These are phyloP conservation scores for Imbricaverruca yamaguchii DNA, from an alignment of 2,888 invertebrate species.

Conservation along the genomic window DNA sequence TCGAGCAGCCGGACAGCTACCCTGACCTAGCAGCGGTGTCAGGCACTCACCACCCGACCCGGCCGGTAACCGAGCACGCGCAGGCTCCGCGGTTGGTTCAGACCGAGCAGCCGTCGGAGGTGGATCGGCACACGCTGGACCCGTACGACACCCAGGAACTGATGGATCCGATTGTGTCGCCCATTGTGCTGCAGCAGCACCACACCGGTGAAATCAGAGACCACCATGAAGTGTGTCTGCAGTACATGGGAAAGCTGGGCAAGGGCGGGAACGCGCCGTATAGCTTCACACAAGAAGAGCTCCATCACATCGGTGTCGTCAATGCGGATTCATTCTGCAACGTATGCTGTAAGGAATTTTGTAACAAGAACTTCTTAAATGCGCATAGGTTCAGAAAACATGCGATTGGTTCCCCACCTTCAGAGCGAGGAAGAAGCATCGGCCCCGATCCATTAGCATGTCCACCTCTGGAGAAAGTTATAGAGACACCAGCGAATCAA, in stretches of 20 bases:
- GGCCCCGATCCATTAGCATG: slow-evolving; percentile 38
- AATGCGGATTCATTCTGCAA: slow-evolving; percentile 53
- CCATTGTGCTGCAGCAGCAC: slow-evolving; percentile 29
- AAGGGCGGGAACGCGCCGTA: not conserved
- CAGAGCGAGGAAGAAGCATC: slow-evolving; percentile 6
- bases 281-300: slow-evolving; percentile 58
- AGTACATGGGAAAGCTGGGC: not conserved
- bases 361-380: slow-evolving; percentile 62
- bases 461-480: slow-evolving; percentile 5
- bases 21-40: too few species aligned
- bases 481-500: slow-evolving; percentile 16
- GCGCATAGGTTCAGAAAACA: slow-evolving; percentile 92
- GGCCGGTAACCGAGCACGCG: too few species aligned
- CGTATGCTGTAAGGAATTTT: slow-evolving; percentile 63
- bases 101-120: slow-evolving; percentile 24
- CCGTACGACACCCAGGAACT: slow-evolving; percentile 31
- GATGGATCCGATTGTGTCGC: slow-evolving; percentile 30
- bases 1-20: too few species aligned
- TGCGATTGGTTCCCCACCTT: slow-evolving; percentile 53
- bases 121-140: slow-evolving; percentile 28
- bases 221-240: not conserved
- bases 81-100: too few species aligned
- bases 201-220: slow-evolving; percentile 29
- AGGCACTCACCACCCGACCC: too few species aligned
- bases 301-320: slow-evolving; percentile 64